These are phyloP conservation scores for Enteromius viviparus DNA, from an alignment of 2,797 vertebrate genomes.

Conservation along the genomic window DNA sequence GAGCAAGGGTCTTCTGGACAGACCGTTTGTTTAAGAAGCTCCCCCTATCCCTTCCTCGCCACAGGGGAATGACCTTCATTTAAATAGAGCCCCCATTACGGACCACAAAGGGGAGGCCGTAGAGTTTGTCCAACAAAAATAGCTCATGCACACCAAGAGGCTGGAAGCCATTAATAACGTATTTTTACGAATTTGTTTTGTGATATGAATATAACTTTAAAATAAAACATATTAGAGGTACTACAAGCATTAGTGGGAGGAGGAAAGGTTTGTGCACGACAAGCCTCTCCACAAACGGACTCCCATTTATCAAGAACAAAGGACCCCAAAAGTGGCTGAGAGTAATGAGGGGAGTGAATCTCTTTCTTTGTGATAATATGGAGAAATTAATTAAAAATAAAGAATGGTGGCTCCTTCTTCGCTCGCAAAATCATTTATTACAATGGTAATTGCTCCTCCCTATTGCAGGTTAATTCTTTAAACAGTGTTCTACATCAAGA, in stretches of 20 bases:
- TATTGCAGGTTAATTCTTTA: conserved; percentile 87
- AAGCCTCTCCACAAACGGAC: conserved; percentile 42
- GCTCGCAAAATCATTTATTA: conserved; percentile 80
- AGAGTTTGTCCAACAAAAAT: background rate
- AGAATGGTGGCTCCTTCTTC: conserved; percentile 75
- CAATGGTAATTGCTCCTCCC: conserved; percentile 83
- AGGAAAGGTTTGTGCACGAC: conserved; percentile 13
- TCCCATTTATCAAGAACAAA: conserved; percentile 80
- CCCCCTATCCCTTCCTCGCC: conserved; percentile 41
- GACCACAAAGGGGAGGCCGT: conserved; percentile 28
- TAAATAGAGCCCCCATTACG: conserved; percentile 47
- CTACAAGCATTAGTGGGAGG: background rate
- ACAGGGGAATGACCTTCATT: conserved; percentile 52
- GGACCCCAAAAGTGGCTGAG: conserved; percentile 75
- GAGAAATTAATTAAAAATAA: conserved; percentile 85
- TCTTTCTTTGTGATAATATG: conserved; percentile 74
- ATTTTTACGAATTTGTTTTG: conserved; percentile 42
- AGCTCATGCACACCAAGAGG: background rate
- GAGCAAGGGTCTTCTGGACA: conserved; percentile 58
- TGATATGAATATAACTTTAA: conserved; percentile 39
- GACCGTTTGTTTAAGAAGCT: conserved; percentile 59
- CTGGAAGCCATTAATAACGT: conserved; percentile 21
- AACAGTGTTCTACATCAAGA: conserved; percentile 84
- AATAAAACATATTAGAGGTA: conserved; percentile 23
- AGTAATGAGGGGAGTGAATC: conserved; percentile 74